Evolutionary conservation across 35 echinoderm and acorn worm species (phyloP).

Genomic region (Lytechinus variegatus): DNA sequence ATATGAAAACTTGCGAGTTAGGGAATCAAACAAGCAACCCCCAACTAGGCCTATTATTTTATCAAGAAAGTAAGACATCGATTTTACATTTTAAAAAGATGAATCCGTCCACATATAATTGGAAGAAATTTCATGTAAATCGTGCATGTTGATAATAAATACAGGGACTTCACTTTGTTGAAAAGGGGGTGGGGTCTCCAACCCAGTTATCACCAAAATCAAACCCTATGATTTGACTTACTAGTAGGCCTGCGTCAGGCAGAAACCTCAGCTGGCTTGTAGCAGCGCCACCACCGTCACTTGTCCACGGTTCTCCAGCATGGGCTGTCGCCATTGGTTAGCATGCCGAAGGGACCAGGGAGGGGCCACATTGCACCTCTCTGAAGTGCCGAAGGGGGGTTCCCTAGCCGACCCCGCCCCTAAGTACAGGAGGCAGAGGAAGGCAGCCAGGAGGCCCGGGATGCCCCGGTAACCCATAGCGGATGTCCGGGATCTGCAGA

Average conservation of each 20-base stretch:
- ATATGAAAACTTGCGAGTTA: too few relatives aligned
- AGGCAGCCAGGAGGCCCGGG: conserved; percentile 30
- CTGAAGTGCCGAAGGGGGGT: conserved; percentile 23
- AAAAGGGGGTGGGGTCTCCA: too few relatives aligned
- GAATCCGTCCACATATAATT: too few relatives aligned
- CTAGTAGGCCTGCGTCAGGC: conserved; percentile 59
- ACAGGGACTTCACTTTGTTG: too few relatives aligned
- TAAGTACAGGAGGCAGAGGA: conserved; percentile 46
- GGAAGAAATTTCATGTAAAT: too few relatives aligned
- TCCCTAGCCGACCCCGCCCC: neutral
- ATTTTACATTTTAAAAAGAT: too few relatives aligned
- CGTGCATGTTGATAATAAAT: too few relatives aligned
- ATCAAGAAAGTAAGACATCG: too few relatives aligned
- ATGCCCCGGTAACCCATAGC: conserved; percentile 22
- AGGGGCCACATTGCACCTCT: conserved; percentile 47
- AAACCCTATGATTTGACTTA: conserved; percentile 31
- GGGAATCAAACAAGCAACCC: too few relatives aligned
- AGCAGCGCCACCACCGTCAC: conserved; percentile 80
- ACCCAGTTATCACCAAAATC: too few relatives aligned
- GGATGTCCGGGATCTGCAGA: neutral
- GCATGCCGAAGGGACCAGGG: neutral
- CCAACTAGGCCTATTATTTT: too few relatives aligned
- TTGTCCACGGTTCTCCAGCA: conserved; percentile 53
- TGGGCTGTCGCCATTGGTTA: conserved; percentile 24
- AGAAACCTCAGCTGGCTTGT: conserved; percentile 76